These are phyloP conservation scores for Siphamia tubifer DNA, from an alignment of 2,113 vertebrate genomes.

Conservation along the genomic window DNA sequence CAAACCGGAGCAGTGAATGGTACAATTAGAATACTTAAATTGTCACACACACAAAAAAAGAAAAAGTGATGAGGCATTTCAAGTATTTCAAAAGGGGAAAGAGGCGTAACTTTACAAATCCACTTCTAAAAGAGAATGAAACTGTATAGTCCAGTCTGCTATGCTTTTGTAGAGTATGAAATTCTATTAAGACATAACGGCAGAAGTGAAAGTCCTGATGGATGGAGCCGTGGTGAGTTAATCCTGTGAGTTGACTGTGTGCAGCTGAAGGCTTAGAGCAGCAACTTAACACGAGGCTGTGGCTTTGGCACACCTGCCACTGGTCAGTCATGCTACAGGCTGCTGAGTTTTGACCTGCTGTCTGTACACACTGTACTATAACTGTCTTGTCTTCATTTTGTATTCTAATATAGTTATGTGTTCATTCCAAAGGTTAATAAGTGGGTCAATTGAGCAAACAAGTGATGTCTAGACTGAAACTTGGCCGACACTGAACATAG, in stretches of 20 bases:
- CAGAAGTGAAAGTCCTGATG: conserved; percentile 27
- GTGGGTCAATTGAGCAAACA: neutral
- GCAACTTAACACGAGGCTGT: conserved; percentile 45
- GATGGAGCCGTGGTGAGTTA: conserved; percentile 19
- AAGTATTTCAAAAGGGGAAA: neutral
- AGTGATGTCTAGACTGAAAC: too few species aligned
- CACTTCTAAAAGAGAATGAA: neutral
- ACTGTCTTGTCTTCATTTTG: neutral
- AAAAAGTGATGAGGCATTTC: neutral
- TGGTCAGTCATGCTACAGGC: conserved; percentile 32
- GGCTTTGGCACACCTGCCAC: conserved; percentile 47
- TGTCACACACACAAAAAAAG: too few species aligned
- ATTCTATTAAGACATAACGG: conserved; percentile 30
- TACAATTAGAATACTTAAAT: too few species aligned
- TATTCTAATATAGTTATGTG: neutral
- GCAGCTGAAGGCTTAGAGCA: conserved; percentile 45
- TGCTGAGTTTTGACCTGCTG: neutral
- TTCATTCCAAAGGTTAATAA: too few species aligned
- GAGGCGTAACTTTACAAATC: conserved; percentile 9
- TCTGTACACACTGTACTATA: neutral
- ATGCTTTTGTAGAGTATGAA: conserved; percentile 17
- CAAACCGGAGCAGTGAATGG: too few species aligned
- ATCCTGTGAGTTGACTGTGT: conserved; percentile 45
- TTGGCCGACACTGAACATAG: too few species aligned
- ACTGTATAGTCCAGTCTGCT: neutral